Base-by-base conservation (phyloP, 2,113 vertebrate species). In the Etheostoma spectabile region DNA sequence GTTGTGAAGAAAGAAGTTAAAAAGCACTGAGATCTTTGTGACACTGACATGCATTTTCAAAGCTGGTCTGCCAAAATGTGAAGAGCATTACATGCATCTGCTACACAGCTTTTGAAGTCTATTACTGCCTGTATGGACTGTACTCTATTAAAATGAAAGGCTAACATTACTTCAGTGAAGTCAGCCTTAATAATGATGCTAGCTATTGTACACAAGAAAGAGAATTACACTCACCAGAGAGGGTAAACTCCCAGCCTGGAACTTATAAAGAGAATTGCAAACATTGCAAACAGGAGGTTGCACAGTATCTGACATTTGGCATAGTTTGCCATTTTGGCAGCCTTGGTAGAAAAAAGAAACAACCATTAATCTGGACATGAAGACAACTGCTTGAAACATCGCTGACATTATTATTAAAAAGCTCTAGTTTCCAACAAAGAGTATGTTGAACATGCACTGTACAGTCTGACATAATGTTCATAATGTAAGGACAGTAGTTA, bases 261-360 rank as follows among this genome's bases (percentile, higher is more conserved):
- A 91, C 96, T 96, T 91, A 98, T 96, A 95, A 99, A 99, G 91
- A 99, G 93, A 90, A 98, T 79, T 59, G 96, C 97, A 94, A 99
- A 99, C 93, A 96, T 96, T 92, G 97, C 84, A 93, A 99, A 99
- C 82, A 99, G 94, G 79, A 99, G 94, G 93, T 98, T 98, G 94
- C 98, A 99, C 83, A 99, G 90, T 93, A 96, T 98, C 95, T 99
- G 98, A 95, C 96, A 99, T 93, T 98, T 99, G 95, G 97, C 97
- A 59, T 99, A 99, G 93, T 99, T 99, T 91, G 98, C 97, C 98
- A 99, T 98, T 96, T 99, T 99, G 89, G 98, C 97, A 94, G 97
- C 97, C 98, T 99, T 85, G 18, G 11, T 24, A 66, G 75, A 49
- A 72, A 87, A 87, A 60, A 53, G 60, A 70, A 74, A 5, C 16